Evolutionary conservation across 2,113 vertebrate genomes (phyloP).

Genomic region (Amblyopsis rosae): DNA sequence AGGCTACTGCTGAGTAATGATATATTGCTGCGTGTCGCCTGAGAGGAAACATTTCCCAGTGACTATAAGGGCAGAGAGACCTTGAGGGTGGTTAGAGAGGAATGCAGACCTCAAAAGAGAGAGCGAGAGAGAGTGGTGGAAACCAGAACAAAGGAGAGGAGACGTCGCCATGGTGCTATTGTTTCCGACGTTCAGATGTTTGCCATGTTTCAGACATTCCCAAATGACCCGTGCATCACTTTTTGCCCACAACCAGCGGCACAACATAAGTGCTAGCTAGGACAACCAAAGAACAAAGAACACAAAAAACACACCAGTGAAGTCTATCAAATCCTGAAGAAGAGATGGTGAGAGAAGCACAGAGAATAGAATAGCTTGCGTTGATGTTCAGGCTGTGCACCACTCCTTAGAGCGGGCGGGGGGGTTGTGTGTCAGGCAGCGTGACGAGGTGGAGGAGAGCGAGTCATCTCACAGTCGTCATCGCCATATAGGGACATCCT

Average conservation of each 20-base stretch:
- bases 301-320: background rate
- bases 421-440: too few relatives aligned
- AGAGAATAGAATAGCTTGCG: background rate
- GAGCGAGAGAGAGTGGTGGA: background rate
- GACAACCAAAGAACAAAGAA: background rate
- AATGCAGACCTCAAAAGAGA: background rate
- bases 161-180: conserved; percentile 19
- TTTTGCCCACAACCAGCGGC: background rate
- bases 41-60: background rate
- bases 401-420: background rate
- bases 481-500: too few relatives aligned
- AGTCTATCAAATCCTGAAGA: background rate
- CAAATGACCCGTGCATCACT: background rate
- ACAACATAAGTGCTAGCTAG: background rate
- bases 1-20: conserved; percentile 21
- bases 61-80: conserved; percentile 15
- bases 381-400: background rate
- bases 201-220: background rate
- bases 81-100: conserved; percentile 27
- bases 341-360: background rate
- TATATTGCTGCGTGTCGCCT: conserved; percentile 16
- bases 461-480: too few relatives aligned
- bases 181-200: conserved; percentile 15
- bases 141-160: background rate
- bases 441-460: too few relatives aligned